Evolutionary conservation across 2,113 vertebrate genomes (phyloP), one percentile per base, ranked within the genome.

Genomic region (Calonectris borealis): DNA sequence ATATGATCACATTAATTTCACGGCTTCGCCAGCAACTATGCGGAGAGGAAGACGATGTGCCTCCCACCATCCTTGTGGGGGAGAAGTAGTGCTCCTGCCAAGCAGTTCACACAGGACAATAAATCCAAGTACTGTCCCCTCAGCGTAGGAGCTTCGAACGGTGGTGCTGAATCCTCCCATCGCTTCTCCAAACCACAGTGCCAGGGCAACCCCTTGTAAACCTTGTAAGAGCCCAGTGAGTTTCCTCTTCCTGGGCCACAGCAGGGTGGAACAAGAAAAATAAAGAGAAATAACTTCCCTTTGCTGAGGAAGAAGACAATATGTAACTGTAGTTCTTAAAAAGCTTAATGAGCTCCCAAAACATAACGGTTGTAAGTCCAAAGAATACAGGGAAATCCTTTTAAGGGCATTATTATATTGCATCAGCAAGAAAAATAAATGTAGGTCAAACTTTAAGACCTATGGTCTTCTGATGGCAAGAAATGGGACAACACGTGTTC

Each of bases 1-100:
- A 95, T 95, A 83, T 95, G 93, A 94, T 54, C 87, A 65, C 79
- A 83, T 86, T 96, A 91, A 96, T 95, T 88, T 73, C 76, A 75
- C 1, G 0, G 60, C 85, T 86, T 83, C 18, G 0, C 76, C 84
- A 72, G 76, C 88, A 79, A 4, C 80, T 81, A 46, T 36, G 58
- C 0, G 0, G 49, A 73, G 82, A 93, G 71, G 85, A 95, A 80
- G 93, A 91, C 1, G 70, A 83, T 54, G 93, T 65, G n/a, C 96
- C 71, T 96, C 94, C 95, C 94, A 92, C 92, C 42, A 25, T 64
- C 68, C 69, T 83, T 75, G 96, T 78, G 80, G 88, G 70, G 68
- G 92, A 96, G 82, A 69, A 96, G 55, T 6, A 40, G 31, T 3
- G 36, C 79, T 94, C 76, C 72, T 84, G 76, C 77, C 92, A 94